Evolutionary conservation across 2,888 invertebrate genomes (phyloP).

Genomic region (Anthophora plumipes): DNA sequence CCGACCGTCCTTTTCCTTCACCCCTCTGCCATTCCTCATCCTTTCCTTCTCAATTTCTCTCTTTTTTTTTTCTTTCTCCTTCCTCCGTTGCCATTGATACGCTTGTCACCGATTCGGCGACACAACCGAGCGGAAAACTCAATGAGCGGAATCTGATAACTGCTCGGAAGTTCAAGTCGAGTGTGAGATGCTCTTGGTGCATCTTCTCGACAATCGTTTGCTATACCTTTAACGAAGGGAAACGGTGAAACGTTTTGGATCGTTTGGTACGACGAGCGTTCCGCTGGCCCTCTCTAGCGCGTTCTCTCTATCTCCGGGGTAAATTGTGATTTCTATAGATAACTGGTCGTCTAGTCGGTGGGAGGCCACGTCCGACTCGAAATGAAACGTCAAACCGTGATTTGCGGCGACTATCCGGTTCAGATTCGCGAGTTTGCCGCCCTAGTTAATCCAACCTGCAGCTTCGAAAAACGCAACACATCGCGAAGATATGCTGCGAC

Average conservation of each 20-base stretch:
- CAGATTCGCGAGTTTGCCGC: conserved; percentile 45
- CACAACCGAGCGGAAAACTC: conserved; percentile 54
- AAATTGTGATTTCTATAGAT: conserved; percentile 57
- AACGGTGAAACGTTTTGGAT: conserved; percentile 49
- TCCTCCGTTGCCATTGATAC: conserved; percentile 58
- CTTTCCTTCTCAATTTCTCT: conserved; percentile 7
- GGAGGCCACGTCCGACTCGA: conserved; percentile 43
- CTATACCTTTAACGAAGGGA: conserved; percentile 54
- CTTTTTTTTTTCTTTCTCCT: not conserved
- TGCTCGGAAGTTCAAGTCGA: conserved; percentile 35
- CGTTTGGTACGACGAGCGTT: conserved; percentile 18
- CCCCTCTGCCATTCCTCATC: conserved; percentile 7
- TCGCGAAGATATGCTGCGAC: conserved; percentile 32
- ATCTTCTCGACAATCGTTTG: too few relatives aligned
- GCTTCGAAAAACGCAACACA: conserved; percentile 34
- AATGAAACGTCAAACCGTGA: conserved; percentile 67
- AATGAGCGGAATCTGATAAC: conserved; percentile 63
- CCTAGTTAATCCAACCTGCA: conserved; percentile 52
- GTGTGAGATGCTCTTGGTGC: conserved; percentile 14
- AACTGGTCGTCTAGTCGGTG: conserved; percentile 28
- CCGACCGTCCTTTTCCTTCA: conserved; percentile 19
- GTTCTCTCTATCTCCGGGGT: conserved; percentile 13
- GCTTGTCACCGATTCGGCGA: conserved; percentile 54
- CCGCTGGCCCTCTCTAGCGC: conserved; percentile 6
- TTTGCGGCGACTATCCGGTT: conserved; percentile 47